Percentiles rank a stretch among this genome's conserved stretches.
These are phyloP conservation scores for Amiota mariae DNA, from an alignment of 2,888 invertebrate genomes.

Conservation along the genomic window DNA sequence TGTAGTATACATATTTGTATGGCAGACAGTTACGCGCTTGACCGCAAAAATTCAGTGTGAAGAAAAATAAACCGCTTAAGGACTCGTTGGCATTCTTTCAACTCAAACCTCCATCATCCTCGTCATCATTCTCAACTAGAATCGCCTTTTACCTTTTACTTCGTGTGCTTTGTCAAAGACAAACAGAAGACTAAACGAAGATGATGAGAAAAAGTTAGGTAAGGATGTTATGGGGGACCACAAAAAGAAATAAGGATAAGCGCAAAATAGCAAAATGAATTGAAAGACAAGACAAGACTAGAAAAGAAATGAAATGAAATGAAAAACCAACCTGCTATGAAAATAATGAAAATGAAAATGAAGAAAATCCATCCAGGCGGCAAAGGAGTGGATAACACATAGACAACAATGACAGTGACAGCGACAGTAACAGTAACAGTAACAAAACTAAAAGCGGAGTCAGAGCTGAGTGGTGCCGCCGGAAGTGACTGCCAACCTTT, in stretches of 20 bases:
- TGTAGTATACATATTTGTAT: neutral
- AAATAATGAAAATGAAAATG: conserved; percentile 18
- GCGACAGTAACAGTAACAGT: neutral
- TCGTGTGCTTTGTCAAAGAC: conserved; percentile 4
- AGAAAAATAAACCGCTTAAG: conserved; percentile 64
- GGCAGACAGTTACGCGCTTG: conserved; percentile 16
- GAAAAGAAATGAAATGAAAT: neutral
- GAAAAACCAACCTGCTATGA: conserved; percentile 4
- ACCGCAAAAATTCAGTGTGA: conserved; percentile 59
- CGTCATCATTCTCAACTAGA: too few species aligned
- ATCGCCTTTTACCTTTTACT: neutral
- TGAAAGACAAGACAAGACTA: neutral
- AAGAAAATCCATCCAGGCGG: conserved; percentile 27
- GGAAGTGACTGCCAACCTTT: conserved; percentile 18
- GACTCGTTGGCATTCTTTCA: conserved; percentile 44
- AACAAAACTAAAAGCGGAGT: conserved; percentile 15
- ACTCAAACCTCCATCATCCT: too few species aligned
- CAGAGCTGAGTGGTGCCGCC: conserved; percentile 29
- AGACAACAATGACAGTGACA: neutral
- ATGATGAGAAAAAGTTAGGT: neutral
- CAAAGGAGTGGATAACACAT: neutral
- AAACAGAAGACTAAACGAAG: neutral
- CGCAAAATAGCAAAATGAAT: neutral
- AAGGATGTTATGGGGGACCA: neutral
- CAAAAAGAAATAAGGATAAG: neutral